These are phyloP conservation scores for Chymomyza caudatula DNA, from an alignment of 2,888 invertebrate genomes.

Conservation along the genomic window DNA sequence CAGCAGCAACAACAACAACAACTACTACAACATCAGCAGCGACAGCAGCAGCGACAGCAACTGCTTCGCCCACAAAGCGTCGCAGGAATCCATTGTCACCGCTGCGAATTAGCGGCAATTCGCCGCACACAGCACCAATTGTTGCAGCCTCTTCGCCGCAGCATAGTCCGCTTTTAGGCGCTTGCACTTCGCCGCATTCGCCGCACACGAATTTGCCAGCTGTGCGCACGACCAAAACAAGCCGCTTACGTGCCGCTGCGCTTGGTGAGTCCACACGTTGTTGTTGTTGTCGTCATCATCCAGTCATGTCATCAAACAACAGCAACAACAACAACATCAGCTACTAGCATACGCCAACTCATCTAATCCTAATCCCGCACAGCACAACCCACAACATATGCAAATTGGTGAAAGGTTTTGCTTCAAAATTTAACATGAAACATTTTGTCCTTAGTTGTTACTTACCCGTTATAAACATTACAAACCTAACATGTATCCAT, in stretches of 20 bases:
- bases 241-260: constrained; percentile 85
- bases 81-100: constrained; percentile 71
- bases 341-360: not conserved
- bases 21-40: constrained; percentile 22
- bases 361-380: not conserved
- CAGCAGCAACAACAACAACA: constrained; percentile 26
- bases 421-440: not conserved
- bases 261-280: constrained; percentile 73
- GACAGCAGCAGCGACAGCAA: constrained; percentile 21
- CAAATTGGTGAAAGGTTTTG: not conserved
- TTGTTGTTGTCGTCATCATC: not conserved
- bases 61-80: constrained; percentile 53
- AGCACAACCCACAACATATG: not conserved
- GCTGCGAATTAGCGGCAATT: constrained; percentile 43
- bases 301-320: not conserved
- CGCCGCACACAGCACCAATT: constrained; percentile 4
- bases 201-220: constrained; percentile 63
- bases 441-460: not conserved
- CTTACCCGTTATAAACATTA: too few species aligned
- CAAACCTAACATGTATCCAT: not conserved
- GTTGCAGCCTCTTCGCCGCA: constrained; percentile 39
- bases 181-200: constrained; percentile 52
- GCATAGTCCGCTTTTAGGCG: constrained; percentile 53
- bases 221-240: constrained; percentile 85
- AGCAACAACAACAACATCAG: not conserved